A percentile compares a stretch with the other conserved stretches of the same genome.
phyloP scores from a whole-genome alignment of 2,888 invertebrate species.

The Drosophila nr. perissopoda region DNA sequence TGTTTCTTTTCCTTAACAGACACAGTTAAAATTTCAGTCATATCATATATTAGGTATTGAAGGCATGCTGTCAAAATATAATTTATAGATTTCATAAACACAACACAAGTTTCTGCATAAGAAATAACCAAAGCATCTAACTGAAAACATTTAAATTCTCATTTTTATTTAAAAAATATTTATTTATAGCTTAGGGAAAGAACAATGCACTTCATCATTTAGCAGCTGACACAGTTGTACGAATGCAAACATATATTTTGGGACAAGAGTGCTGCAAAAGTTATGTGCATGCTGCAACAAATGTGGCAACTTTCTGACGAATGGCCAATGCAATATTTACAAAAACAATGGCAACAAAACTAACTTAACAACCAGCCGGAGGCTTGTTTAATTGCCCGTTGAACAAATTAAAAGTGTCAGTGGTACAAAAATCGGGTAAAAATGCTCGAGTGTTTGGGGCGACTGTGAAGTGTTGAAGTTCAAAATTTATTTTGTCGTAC shows the following conservation, averaged over 20 bases:
- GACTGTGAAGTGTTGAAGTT: constrained; percentile 61
- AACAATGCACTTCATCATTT: constrained; percentile 30
- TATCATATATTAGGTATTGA: neutral
- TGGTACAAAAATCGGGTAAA: constrained; percentile 26
- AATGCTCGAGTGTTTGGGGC: constrained; percentile 9
- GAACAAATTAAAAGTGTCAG: constrained; percentile 62
- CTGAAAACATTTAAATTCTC: neutral
- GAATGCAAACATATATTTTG: constrained; percentile 15
- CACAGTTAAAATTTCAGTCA: neutral
- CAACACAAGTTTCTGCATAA: neutral
- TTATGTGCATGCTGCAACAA: constrained; percentile 24
- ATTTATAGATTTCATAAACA: neutral
- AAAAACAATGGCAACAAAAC: constrained; percentile 16
- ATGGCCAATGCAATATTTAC: constrained; percentile 31
- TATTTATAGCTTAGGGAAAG: neutral
- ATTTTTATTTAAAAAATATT: neutral
- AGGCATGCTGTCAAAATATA: neutral
- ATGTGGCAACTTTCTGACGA: constrained; percentile 20
- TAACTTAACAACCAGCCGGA: constrained; percentile 14
- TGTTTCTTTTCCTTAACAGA: no score
- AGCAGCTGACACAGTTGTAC: constrained; percentile 20
- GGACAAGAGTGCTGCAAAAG: constrained; percentile 26
- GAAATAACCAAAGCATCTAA: neutral
- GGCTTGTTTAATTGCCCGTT: constrained; percentile 64
- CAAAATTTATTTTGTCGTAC: constrained; percentile 62